Evolutionary conservation across 2,797 vertebrate species (phyloP).

Genomic region (Borostomias antarcticus): DNA sequence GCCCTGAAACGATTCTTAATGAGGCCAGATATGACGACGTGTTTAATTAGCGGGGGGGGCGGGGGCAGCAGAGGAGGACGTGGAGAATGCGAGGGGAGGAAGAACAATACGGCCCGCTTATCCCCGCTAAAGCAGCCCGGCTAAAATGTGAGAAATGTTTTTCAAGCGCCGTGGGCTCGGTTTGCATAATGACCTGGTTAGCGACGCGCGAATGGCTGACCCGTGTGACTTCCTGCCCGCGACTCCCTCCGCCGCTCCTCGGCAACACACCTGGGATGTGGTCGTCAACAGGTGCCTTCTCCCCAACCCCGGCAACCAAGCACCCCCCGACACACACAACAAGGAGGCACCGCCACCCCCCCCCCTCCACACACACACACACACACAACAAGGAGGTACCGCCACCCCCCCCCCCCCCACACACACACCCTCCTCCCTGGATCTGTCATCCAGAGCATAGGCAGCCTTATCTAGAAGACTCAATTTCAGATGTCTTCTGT

Average conservation of each 20-base stretch:
- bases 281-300: conserved; percentile 35
- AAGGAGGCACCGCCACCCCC: no score
- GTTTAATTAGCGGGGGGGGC: conserved; percentile 76
- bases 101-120: neutral
- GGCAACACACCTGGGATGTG: conserved; percentile 39
- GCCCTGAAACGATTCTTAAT: conserved; percentile 84
- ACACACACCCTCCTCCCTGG: neutral
- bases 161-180: conserved; percentile 74
- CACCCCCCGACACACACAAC: neutral
- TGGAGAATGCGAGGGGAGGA: conserved; percentile 24
- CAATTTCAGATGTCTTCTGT: neutral
- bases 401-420: no score
- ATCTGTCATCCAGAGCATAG: neutral
- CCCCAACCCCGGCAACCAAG: conserved; percentile 20
- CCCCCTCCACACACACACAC: neutral
- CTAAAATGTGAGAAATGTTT: conserved; percentile 75
- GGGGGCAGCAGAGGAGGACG: neutral
- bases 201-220: conserved; percentile 57
- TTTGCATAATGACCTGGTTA: conserved; percentile 70
- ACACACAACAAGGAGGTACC: no score
- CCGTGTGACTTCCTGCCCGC: conserved; percentile 55
- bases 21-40: conserved; percentile 75
- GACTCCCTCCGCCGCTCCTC: conserved; percentile 58
- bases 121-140: conserved; percentile 46
- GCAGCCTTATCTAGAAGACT: neutral